Conservation (phyloP, 2,113 vertebrate species). For the Ia io region DNA sequence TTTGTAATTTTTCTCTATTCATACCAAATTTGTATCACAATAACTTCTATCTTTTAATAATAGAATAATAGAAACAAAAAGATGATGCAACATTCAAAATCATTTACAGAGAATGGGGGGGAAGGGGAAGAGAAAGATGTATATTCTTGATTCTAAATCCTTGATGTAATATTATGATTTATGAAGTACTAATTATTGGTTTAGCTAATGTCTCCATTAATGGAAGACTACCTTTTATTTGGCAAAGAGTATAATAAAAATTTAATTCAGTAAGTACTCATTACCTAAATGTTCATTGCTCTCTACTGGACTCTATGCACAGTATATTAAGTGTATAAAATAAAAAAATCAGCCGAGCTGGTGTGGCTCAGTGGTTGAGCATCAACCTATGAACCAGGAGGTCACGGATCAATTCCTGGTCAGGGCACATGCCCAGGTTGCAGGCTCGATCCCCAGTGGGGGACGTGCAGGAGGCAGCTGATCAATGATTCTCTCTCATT, state of each 20-base stretch:
- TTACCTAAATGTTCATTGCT: background rate
- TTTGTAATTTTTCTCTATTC: constrained; percentile 5
- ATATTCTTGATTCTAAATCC: background rate
- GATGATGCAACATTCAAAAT: background rate
- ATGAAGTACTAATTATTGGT: background rate
- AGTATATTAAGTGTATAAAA: background rate
- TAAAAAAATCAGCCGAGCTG: too few relatives aligned
- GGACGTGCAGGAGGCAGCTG: too few relatives aligned
- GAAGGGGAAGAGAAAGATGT: background rate
- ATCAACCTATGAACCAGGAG: too few relatives aligned
- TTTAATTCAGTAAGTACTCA: constrained; percentile 16
- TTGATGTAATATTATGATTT: constrained; percentile 31
- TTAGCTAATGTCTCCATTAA: background rate
- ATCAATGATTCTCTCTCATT: too few relatives aligned
- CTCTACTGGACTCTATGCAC: background rate
- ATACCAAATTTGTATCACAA: background rate
- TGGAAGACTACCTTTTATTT: constrained; percentile 16
- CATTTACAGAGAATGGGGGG: background rate
- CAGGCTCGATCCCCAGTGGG: too few relatives aligned
- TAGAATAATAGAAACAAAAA: constrained; percentile 1
- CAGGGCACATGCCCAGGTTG: too few relatives aligned
- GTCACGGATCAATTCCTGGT: too few relatives aligned
- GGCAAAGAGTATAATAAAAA: constrained; percentile 22
- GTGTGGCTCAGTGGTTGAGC: too few relatives aligned
- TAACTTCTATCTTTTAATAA: background rate